phyloP scores from a whole-genome alignment of 2,888 invertebrate genomes.

The Lasioglossum morio region DNA sequence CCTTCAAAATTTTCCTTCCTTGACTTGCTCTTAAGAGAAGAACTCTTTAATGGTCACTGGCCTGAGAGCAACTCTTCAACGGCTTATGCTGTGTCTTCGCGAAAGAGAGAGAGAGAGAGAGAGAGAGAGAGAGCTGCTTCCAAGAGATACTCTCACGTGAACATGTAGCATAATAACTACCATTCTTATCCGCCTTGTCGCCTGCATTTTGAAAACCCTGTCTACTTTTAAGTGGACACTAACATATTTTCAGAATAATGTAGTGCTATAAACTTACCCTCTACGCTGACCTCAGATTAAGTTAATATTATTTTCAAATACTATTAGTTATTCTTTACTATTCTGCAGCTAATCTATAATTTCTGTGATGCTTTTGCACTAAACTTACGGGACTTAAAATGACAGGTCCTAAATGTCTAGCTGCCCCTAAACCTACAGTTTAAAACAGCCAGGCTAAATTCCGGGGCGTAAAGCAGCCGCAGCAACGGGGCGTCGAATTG shows the following conservation, averaged over 20 bases:
- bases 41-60: slow-evolving; percentile 1
- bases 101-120: not conserved
- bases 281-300: not conserved
- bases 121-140: not conserved
- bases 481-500: not conserved
- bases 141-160: not conserved
- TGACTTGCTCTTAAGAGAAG: slow-evolving; percentile 7
- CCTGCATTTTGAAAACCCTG: not conserved
- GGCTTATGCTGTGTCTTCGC: not conserved
- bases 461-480: not conserved
- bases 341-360: not conserved
- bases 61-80: slow-evolving; percentile 17
- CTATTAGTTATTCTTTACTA: not conserved
- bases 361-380: not conserved
- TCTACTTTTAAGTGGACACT: not conserved
- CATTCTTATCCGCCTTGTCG: not conserved
- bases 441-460: too few relatives aligned
- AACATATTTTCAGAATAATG: not conserved
- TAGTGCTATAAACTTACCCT: not conserved
- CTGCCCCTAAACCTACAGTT: too few relatives aligned
- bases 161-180: not conserved
- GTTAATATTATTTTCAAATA: not conserved
- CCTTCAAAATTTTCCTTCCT: slow-evolving; percentile 14
- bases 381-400: too few relatives aligned
- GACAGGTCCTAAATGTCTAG: too few relatives aligned